Evolutionary conservation across 2,888 invertebrate species (phyloP), one percentile per base, ranked within the genome.

Genomic region (Apantesis nais): DNA sequence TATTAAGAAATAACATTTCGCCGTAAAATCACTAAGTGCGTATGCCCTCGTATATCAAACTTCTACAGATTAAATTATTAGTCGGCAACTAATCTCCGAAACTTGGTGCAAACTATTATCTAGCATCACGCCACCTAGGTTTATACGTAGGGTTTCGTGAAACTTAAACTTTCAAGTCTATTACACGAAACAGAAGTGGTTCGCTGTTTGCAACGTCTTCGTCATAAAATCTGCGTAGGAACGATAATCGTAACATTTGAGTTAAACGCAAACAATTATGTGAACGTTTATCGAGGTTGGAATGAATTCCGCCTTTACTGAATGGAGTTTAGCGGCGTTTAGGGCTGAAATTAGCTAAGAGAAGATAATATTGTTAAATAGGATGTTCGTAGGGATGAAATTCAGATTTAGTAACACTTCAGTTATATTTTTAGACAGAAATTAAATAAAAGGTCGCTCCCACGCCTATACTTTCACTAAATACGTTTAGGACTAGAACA

Each of bases 191-290:
- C 41, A 68, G 44, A 74, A 73, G 71, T 77, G 66, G 63, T 66
- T 60, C 72, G 65, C 69, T 67, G 77, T 80, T 78, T 74, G 75
- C 78, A 68, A 74, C 68, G 64, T 74, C 75, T 74, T 73, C 73
- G 66, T 63, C 71, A 77, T 80, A 80, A 80, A 78, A 80, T 74
- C 70, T 73, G 75, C 74, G 73, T 68, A 73, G 72, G 44, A 67
- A 69, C 73, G 68, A 77, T 78, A 80, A 80, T 74, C 70, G 62
- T 80, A 77, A 78, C 74, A 66, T 76, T 78, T 78, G 72, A 79
- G 74, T 75, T 77, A 72, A 78, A 80, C 69, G 72, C 72, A 74
- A 80, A 74, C 80, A 77, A 78, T 77, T 76, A 77, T 74, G 78
- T 76, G 52, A 66, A 62, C 77, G 68, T 78, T 79, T 80, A 80